Evolutionary conservation across 2,888 invertebrate species (phyloP).

Genomic region (Diaphora mendica): DNA sequence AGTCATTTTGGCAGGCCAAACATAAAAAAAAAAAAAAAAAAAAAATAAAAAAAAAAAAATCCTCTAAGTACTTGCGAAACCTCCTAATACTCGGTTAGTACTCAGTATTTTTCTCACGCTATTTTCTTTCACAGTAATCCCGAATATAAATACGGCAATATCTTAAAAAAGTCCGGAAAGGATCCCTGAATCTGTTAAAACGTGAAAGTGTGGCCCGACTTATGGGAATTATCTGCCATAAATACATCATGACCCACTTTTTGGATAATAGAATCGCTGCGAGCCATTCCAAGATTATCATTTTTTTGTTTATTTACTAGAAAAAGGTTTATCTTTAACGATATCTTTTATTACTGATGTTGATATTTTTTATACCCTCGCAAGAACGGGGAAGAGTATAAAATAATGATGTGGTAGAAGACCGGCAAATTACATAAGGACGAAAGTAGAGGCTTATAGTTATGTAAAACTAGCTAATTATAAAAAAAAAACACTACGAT

Average conservation of each 20-base stretch:
- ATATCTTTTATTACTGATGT: background rate
- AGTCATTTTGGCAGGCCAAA: too few species aligned
- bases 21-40: too few species aligned
- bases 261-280: conserved; percentile 23
- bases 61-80: background rate
- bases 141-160: conserved; percentile 3
- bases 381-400: background rate
- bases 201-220: conserved; percentile 23
- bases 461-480: too few species aligned
- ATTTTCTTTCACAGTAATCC: conserved; percentile 1
- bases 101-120: background rate
- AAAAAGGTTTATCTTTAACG: conserved; percentile 2
- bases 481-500: too few species aligned
- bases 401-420: background rate
- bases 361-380: background rate
- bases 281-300: conserved; percentile 7
- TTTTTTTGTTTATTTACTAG: conserved; percentile 5
- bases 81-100: background rate
- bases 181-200: conserved; percentile 12
- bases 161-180: conserved; percentile 7
- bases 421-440: background rate
- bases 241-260: conserved; percentile 35
- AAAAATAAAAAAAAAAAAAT: too few species aligned
- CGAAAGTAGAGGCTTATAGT: background rate
- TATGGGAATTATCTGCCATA: conserved; percentile 23